These are phyloP conservation scores for Heliopora coerulea DNA, from an alignment of 92 coral and sea anemone species.

Conservation along the genomic window DNA sequence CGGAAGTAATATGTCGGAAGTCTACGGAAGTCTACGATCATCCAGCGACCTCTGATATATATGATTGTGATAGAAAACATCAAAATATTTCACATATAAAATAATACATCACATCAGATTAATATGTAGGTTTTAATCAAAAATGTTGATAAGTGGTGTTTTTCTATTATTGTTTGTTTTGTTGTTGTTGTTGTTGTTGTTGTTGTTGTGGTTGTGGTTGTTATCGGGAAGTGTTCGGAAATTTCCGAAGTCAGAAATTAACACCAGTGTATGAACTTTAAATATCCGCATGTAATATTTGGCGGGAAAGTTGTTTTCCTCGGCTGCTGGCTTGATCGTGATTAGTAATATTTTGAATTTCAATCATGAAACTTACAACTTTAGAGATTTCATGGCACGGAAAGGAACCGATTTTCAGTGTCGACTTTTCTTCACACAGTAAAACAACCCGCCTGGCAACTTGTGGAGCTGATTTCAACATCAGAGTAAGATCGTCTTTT, in stretches of 20 bases:
- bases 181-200: too few relatives aligned
- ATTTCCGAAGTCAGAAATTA: too few relatives aligned
- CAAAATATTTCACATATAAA: too few relatives aligned
- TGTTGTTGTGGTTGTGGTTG: too few relatives aligned
- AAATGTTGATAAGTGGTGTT: too few relatives aligned
- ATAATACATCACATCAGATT: too few relatives aligned
- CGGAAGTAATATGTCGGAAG: conserved; percentile 3
- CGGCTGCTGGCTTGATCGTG: too few relatives aligned
- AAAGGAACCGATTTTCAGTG: conserved; percentile 87
- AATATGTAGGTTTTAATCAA: too few relatives aligned
- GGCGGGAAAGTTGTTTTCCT: conserved; percentile 16
- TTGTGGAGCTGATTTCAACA: conserved; percentile 89
- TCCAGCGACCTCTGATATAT: background rate
- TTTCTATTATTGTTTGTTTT: too few relatives aligned
- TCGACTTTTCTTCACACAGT: conserved; percentile 81
- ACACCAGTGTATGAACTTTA: too few relatives aligned
- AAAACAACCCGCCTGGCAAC: conserved; percentile 78
- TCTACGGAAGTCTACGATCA: background rate
- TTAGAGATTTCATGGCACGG: conserved; percentile 99
- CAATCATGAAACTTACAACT: conserved; percentile 71
- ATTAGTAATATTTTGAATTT: background rate
- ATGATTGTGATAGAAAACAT: too few relatives aligned
- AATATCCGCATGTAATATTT: conserved; percentile 40
- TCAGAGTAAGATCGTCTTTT: conserved; percentile 57
- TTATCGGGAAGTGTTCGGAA: too few relatives aligned